Conservation (phyloP, 2,888 invertebrate species). For the Heliconius cydno region DNA sequence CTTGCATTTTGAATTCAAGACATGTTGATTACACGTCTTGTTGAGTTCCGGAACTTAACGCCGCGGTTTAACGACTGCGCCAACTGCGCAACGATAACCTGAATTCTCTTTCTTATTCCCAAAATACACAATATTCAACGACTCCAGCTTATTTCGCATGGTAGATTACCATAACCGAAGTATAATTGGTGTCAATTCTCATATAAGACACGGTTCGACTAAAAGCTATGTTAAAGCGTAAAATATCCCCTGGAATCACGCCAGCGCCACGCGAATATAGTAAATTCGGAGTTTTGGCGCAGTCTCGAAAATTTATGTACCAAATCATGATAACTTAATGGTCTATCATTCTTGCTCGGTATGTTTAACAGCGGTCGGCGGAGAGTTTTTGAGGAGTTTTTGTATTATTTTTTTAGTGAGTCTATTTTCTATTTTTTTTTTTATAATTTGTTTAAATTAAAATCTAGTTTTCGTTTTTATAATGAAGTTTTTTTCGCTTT, state of each 20-base stretch:
- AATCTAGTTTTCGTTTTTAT: neutral
- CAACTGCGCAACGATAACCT: no score
- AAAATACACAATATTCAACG: neutral
- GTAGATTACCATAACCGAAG: neutral
- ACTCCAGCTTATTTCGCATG: neutral
- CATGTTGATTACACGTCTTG: no score
- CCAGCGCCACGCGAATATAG: conserved; percentile 43
- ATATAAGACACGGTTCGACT: conserved; percentile 28
- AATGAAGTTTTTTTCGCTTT: neutral
- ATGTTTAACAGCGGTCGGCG: conserved; percentile 24
- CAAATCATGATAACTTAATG: conserved; percentile 44
- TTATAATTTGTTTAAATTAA: no score
- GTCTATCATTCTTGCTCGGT: conserved; percentile 39
- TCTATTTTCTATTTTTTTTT: neutral
- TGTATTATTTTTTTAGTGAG: neutral
- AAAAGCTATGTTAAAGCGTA: conserved; percentile 35
- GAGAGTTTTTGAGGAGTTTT: conserved; percentile 7
- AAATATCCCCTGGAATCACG: conserved; percentile 36
- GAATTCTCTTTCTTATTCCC: no score
- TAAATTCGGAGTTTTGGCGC: conserved; percentile 46
- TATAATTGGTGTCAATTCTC: conserved; percentile 19
- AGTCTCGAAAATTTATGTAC: conserved; percentile 45
- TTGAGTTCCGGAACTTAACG: no score
- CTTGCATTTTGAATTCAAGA: no score
- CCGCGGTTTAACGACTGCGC: no score